Evolutionary conservation across 2,113 vertebrate species (phyloP).

Genomic region (Cyanoramphus novaezelandiae): DNA sequence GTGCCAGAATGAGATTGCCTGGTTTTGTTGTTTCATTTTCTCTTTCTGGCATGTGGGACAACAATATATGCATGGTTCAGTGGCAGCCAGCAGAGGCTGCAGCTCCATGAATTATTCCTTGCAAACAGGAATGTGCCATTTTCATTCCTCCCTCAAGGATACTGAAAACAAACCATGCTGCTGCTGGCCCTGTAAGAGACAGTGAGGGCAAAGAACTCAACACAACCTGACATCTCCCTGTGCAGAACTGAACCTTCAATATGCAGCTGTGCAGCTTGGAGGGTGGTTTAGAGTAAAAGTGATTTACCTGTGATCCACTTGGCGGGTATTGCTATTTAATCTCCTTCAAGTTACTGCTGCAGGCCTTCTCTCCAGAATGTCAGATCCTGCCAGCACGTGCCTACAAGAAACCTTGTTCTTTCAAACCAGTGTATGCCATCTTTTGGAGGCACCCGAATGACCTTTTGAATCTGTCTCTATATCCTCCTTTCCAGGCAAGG

Average conservation of each 20-base stretch:
- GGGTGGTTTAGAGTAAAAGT: background rate
- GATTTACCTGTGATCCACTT: background rate
- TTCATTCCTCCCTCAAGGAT: background rate
- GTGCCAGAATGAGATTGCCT: background rate
- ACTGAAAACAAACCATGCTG: background rate
- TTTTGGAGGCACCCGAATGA: background rate
- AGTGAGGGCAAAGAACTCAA: background rate
- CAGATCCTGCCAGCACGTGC: background rate
- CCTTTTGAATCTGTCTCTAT: slow-evolving; percentile 5
- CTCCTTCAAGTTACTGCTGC: background rate
- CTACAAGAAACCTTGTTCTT: background rate
- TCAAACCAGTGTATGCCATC: background rate
- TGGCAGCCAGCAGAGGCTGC: background rate
- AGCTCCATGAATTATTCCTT: slow-evolving; percentile 10
- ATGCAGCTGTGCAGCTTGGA: background rate
- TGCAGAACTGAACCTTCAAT: background rate
- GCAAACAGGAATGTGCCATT: background rate
- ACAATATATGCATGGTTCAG: background rate
- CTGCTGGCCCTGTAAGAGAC: background rate
- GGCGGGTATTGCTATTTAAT: slow-evolving; percentile 2
- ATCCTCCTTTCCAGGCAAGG: background rate
- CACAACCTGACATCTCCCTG: background rate
- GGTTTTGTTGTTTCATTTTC: background rate
- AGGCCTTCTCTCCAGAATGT: background rate
- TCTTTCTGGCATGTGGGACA: background rate